Evolutionary conservation across 2,113 vertebrate species (phyloP), one percentile per base, ranked within the genome.

Genomic region (Pantherophis guttatus): DNA sequence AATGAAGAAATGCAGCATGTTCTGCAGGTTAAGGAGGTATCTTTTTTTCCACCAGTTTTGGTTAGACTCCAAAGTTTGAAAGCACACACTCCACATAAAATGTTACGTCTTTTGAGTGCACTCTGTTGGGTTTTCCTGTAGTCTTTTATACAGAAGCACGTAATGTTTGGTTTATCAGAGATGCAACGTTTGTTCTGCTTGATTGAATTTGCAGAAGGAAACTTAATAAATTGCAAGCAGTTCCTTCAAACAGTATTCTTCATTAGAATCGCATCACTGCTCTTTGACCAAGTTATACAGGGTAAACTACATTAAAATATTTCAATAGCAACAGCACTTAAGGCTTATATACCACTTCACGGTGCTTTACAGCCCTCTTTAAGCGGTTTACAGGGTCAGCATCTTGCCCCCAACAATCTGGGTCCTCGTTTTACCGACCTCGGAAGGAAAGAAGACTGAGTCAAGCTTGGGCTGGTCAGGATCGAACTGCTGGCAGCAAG

Each of bases 21-120:
- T 91, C 10, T 59, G 92, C 44, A 39, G 33, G 88, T 62, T 58
- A 52, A 55, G 87, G 7, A 65, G 93, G 0, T 2, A 44, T 15
- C 15, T 3, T 92, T 5, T 33, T 62, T 96, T 88, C 85, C n/a
- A 6, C 13, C 33, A 89, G 11, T 93, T 93, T 53, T 85, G 59
- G 29, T 58, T 59, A 52, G 7, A 50, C 26, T 7, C 24, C n/a
- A 12, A 55, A 26, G 19, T 52, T 9, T 93, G 23, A n/a, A 88
- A 57, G n/a, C n/a, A 8, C 21, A 52, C 19, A 26, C 9, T 19
- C 6, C 48, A 52, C 39, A 54, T 86, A 39, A 81, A 92, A 70
- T 54, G 19, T 3, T n/a, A 55, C 29, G 29, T 24, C 39, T 17
- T 21, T 8, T 23, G 91, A 23, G 29, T 13, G 33, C 0, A 9